Evolutionary conservation across 2,797 vertebrate genomes (phyloP).

Genomic region (Lutjanus campechanus): DNA sequence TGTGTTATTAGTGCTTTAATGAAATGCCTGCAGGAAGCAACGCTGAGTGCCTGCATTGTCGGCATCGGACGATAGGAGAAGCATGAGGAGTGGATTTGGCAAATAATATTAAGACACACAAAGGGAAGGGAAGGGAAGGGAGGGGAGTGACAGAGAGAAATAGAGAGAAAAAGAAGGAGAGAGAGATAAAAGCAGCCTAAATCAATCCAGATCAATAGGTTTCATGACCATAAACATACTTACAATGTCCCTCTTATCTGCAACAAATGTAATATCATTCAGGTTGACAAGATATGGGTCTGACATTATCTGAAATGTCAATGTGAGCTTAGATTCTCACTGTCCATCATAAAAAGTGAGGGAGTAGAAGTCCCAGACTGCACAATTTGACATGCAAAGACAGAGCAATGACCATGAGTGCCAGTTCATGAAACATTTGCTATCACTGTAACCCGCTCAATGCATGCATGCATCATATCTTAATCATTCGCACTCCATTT

Average conservation of each 20-base stretch:
- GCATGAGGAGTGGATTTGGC: conserved; percentile 54
- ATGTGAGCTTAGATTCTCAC: not conserved
- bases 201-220: conserved; percentile 50
- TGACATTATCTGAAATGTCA: conserved; percentile 43
- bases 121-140: conserved; percentile 26
- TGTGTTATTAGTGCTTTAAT: conserved; percentile 87
- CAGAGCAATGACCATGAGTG: not conserved
- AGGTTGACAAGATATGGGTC: conserved; percentile 16
- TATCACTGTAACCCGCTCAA: not conserved
- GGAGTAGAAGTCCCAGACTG: not conserved
- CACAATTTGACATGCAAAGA: conserved; percentile 11
- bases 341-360: not conserved
- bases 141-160: conserved; percentile 11
- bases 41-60: conserved; percentile 70
- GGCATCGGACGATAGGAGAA: conserved; percentile 51
- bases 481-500: too few relatives aligned
- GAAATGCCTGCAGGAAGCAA: conserved; percentile 86
- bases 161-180: not conserved
- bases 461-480: too few relatives aligned
- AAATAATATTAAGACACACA: conserved; percentile 66
- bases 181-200: conserved; percentile 22
- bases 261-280: conserved; percentile 7
- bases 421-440: conserved; percentile 16
- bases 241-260: conserved; percentile 23
- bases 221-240: conserved; percentile 27